These are phyloP conservation scores for Anoplolepis gracilipes DNA, from an alignment of 1,140 invertebrate genomes.

Conservation along the genomic window DNA sequence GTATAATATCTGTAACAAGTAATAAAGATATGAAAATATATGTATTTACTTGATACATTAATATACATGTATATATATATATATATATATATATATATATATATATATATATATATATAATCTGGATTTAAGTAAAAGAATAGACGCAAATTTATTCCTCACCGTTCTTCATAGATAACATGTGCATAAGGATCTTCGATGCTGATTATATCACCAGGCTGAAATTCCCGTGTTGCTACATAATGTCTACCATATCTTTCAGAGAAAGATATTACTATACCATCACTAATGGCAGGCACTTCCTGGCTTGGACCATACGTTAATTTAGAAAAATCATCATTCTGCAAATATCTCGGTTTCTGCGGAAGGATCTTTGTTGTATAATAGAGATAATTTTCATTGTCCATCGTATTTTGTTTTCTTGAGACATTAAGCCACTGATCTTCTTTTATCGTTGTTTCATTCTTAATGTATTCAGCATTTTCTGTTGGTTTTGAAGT, in stretches of 20 bases:
- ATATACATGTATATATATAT: neutral
- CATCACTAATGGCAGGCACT: constrained; percentile 87
- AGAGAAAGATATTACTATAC: constrained; percentile 87
- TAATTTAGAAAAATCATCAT: constrained; percentile 76
- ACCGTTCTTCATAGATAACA: constrained; percentile 89
- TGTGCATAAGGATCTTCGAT: constrained; percentile 93
- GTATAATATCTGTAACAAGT: constrained; percentile 85
- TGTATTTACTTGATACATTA: neutral
- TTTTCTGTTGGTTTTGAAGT: neutral
- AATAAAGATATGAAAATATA: neutral
- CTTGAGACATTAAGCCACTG: constrained; percentile 30
- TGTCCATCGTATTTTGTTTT: neutral
- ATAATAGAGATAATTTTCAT: constrained; percentile 26
- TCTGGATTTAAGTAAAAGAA: neutral
- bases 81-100: too few relatives aligned
- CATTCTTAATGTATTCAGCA: constrained; percentile 12
- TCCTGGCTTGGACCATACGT: constrained; percentile 83
- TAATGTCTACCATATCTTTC: constrained; percentile 89
- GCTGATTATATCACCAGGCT: constrained; percentile 92
- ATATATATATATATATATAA: too few relatives aligned
- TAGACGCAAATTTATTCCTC: constrained; percentile 57
- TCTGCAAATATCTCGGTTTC: constrained; percentile 75
- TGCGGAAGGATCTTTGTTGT: neutral
- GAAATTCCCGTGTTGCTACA: constrained; percentile 88
- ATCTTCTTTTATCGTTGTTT: neutral